A percentile compares a stretch with the other conserved stretches of the same genome.
These are phyloP conservation scores for Zonotrichia albicollis DNA, from an alignment of 2,797 vertebrate species.

Conservation along the genomic window DNA sequence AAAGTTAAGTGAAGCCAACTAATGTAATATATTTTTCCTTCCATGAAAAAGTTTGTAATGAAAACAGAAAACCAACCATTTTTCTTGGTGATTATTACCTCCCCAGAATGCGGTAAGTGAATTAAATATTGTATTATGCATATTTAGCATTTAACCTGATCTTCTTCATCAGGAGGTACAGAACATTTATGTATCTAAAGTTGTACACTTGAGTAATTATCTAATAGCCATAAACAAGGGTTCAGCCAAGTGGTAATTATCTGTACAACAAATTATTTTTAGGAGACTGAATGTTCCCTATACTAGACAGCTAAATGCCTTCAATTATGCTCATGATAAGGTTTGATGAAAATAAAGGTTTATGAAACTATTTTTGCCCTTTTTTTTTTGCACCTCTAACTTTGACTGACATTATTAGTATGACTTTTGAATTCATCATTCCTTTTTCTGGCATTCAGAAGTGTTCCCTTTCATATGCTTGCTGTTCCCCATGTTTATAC, in stretches of 20 bases:
- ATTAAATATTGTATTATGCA: neutral
- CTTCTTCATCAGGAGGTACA: neutral
- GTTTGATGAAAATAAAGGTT: constrained; percentile 9
- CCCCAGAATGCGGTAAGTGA: neutral
- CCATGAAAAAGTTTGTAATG: neutral
- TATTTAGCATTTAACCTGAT: constrained; percentile 10
- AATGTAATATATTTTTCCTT: neutral
- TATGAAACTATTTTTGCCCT: neutral
- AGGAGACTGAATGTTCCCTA: neutral
- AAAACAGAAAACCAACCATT: neutral
- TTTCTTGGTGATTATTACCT: neutral
- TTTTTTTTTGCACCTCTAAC: neutral
- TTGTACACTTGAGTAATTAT: constrained; percentile 7
- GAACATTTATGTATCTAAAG: neutral
- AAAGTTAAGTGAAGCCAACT: neutral
- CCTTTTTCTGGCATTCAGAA: neutral
- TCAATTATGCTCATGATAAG: neutral
- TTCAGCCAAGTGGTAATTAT: constrained; percentile 39
- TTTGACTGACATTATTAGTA: neutral
- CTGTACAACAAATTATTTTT: constrained; percentile 38
- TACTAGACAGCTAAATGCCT: neutral
- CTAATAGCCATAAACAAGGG: constrained; percentile 33
- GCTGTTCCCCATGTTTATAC: neutral
- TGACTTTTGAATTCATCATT: neutral
- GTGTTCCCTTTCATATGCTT: neutral